phyloP scores from a whole-genome alignment of 2,797 vertebrate genomes.

The Danio albolineatus region DNA sequence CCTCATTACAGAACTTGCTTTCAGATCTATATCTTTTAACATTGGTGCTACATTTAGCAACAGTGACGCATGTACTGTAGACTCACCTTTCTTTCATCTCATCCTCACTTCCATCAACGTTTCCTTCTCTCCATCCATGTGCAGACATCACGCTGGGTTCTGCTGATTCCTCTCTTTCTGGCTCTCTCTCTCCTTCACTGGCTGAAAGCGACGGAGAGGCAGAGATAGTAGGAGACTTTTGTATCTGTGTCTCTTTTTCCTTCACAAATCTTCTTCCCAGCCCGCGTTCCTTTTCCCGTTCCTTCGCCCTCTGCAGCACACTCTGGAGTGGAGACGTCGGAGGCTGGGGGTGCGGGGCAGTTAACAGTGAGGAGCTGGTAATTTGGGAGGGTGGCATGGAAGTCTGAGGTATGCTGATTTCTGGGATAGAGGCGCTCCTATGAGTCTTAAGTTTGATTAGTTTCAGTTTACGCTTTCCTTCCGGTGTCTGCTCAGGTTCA shows the following conservation, averaged over 20 bases:
- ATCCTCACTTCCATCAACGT: slow-evolving; percentile 74
- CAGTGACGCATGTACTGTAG: neutral
- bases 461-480: slow-evolving; percentile 50
- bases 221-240: slow-evolving; percentile 59
- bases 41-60: no score
- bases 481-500: slow-evolving; percentile 64
- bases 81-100: slow-evolving; percentile 72
- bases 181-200: slow-evolving; percentile 66
- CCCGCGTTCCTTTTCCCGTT: slow-evolving; percentile 59
- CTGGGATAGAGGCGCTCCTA: slow-evolving; percentile 71
- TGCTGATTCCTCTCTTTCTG: slow-evolving; percentile 67
- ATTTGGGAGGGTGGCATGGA: slow-evolving; percentile 2
- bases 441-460: slow-evolving; percentile 62
- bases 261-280: slow-evolving; percentile 49
- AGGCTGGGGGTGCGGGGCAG: slow-evolving; percentile 3
- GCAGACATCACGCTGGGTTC: slow-evolving; percentile 63
- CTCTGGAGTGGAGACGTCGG: slow-evolving; percentile 65
- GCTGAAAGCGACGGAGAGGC: slow-evolving; percentile 58
- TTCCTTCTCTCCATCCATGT: slow-evolving; percentile 72
- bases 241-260: slow-evolving; percentile 7
- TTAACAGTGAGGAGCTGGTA: slow-evolving; percentile 17
- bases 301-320: slow-evolving; percentile 74
- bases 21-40: neutral
- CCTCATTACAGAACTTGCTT: neutral
- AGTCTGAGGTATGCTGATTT: slow-evolving; percentile 49